Evolutionary conservation across 1,140 invertebrate genomes (phyloP).

Genomic region (Cryptotermes secundus): DNA sequence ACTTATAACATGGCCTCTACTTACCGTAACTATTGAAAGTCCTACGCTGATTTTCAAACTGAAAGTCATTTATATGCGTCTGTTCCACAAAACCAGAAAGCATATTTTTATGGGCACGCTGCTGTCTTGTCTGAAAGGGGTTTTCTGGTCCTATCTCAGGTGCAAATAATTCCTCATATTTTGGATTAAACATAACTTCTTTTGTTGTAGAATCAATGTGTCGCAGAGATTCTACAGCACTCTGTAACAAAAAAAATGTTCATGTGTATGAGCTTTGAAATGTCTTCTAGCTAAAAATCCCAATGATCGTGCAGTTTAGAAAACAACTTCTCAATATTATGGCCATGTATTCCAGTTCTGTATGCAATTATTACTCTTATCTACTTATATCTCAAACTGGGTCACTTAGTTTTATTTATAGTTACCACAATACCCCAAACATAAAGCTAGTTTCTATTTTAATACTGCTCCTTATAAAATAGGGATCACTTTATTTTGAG

Average conservation of each 20-base stretch:
- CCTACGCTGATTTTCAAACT: slow-evolving; percentile 96
- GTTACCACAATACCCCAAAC: too few species aligned
- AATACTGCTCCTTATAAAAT: too few species aligned
- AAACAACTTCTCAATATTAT: too few species aligned
- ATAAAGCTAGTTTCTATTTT: too few species aligned
- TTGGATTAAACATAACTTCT: slow-evolving; percentile 90
- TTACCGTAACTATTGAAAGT: slow-evolving; percentile 91
- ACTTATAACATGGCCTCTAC: slow-evolving; percentile 31
- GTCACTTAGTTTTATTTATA: too few species aligned
- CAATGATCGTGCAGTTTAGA: neutral
- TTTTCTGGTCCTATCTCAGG: slow-evolving; percentile 88
- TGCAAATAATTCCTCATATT: slow-evolving; percentile 93
- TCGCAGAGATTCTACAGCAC: slow-evolving; percentile 55
- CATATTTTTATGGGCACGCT: slow-evolving; percentile 85
- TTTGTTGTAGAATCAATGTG: slow-evolving; percentile 72
- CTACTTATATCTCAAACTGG: too few species aligned
- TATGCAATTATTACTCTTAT: too few species aligned
- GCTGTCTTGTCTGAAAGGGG: slow-evolving; percentile 87
- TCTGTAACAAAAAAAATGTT: slow-evolving; percentile 45
- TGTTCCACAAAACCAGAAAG: slow-evolving; percentile 93
- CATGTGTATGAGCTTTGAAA: neutral
- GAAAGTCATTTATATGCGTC: slow-evolving; percentile 94
- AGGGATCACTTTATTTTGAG: too few species aligned
- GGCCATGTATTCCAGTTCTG: too few species aligned
- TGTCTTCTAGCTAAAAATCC: neutral